phyloP scores from a whole-genome alignment of 2,113 vertebrate genomes.

The Notothenia rossii region DNA sequence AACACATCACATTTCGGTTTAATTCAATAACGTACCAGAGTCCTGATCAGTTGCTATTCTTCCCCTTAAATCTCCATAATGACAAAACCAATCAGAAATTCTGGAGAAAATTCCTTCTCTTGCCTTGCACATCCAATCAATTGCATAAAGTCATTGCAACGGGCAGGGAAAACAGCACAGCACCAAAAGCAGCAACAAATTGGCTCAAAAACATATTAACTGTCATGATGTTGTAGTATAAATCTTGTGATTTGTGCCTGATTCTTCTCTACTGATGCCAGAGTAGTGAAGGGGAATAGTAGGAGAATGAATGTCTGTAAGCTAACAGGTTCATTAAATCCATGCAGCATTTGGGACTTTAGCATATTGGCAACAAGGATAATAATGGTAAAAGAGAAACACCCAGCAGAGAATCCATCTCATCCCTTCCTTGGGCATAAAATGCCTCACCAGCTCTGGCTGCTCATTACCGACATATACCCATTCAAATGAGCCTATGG shows the following conservation, averaged over 20 bases:
- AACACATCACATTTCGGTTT: constrained; percentile 38
- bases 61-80: constrained; percentile 44
- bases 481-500: constrained; percentile 70
- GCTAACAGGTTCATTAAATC: constrained; percentile 72
- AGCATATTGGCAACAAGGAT: constrained; percentile 61
- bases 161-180: constrained; percentile 29
- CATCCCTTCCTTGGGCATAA: constrained; percentile 65
- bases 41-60: constrained; percentile 53
- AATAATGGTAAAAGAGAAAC: constrained; percentile 67
- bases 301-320: constrained; percentile 61
- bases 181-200: constrained; percentile 39
- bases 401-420: constrained; percentile 69
- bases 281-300: constrained; percentile 33
- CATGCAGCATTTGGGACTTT: constrained; percentile 62
- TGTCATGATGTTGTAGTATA: constrained; percentile 59
- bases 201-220: constrained; percentile 57
- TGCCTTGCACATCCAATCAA: constrained; percentile 38
- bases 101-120: constrained; percentile 36
- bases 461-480: constrained; percentile 72
- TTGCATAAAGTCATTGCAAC: constrained; percentile 42
- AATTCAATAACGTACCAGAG: constrained; percentile 50
- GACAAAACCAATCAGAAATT: constrained; percentile 52
- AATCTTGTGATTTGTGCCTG: constrained; percentile 54
- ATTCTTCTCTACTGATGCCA: constrained; percentile 37
- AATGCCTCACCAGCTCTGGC: constrained; percentile 61